Evolutionary conservation across 2,113 vertebrate species (phyloP).

Genomic region (Pardalotus punctatus): DNA sequence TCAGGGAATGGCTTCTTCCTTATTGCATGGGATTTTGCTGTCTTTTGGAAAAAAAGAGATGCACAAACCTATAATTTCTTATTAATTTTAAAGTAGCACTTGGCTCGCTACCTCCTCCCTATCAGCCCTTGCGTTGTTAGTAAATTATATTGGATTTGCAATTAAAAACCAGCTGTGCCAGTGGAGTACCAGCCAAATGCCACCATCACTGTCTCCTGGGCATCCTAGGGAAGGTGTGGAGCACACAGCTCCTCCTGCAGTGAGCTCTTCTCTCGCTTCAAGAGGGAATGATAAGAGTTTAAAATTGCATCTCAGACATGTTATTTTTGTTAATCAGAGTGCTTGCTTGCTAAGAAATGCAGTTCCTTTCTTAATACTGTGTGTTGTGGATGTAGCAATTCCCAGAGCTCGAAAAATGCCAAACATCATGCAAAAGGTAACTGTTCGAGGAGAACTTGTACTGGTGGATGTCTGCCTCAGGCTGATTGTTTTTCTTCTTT

Average conservation of each 20-base stretch:
- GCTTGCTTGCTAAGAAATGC: background rate
- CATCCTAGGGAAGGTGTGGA: constrained; percentile 8
- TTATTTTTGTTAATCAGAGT: constrained; percentile 15
- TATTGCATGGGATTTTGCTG: background rate
- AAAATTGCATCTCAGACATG: background rate
- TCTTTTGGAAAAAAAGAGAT: background rate
- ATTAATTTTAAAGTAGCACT: constrained; percentile 55
- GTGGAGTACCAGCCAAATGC: constrained; percentile 45
- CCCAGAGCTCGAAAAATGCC: constrained; percentile 9
- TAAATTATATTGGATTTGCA: constrained; percentile 57
- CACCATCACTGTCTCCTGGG: constrained; percentile 1
- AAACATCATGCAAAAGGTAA: background rate
- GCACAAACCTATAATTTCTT: constrained; percentile 13
- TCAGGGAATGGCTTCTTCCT: background rate
- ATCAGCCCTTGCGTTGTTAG: constrained; percentile 8
- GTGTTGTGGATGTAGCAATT: background rate
- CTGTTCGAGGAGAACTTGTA: background rate
- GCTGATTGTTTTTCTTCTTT: background rate
- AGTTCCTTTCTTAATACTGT: background rate
- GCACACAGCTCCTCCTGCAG: background rate
- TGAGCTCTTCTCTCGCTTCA: background rate
- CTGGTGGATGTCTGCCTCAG: background rate
- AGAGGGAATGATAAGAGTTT: constrained; percentile 19
- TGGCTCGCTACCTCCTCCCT: background rate
- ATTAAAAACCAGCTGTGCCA: constrained; percentile 65